Evolutionary conservation across 2,888 invertebrate genomes (phyloP).

Genomic region (Cryptus armator): DNA sequence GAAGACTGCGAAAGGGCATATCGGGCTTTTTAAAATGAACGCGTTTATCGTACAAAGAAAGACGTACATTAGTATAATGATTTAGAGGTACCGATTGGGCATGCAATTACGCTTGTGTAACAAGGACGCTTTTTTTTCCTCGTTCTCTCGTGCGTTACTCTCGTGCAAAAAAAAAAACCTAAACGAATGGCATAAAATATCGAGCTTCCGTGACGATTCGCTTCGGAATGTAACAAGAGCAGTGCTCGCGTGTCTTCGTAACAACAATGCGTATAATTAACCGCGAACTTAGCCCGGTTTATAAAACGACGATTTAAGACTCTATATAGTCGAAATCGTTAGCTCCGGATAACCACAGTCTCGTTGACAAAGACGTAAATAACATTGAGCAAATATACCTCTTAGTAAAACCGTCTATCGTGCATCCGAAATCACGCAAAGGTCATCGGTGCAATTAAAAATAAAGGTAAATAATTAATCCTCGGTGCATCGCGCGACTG

Average conservation of each 20-base stretch:
- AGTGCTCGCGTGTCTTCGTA: conserved; percentile 57
- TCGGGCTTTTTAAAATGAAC: not conserved
- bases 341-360: not conserved
- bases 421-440: conserved; percentile 79
- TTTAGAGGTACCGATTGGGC: no score
- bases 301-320: not conserved
- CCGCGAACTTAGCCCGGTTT: conserved; percentile 40
- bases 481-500: not conserved
- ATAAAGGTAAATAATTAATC: conserved; percentile 54
- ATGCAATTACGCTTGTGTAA: conserved; percentile 28
- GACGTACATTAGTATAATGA: conserved; percentile 7
- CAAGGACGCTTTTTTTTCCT: conserved; percentile 15
- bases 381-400: not conserved
- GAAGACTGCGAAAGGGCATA: not conserved
- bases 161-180: not conserved
- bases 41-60: conserved; percentile 1
- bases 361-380: not conserved
- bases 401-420: not conserved
- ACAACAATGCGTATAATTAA: conserved; percentile 60
- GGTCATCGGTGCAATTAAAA: conserved; percentile 78
- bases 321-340: conserved; percentile 48
- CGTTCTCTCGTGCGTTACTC: not conserved
- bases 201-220: conserved; percentile 44
- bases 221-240: conserved; percentile 23
- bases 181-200: conserved; percentile 22